Conservation (phyloP, 2,797 vertebrate genomes). For the Graptemys geographica region DNA sequence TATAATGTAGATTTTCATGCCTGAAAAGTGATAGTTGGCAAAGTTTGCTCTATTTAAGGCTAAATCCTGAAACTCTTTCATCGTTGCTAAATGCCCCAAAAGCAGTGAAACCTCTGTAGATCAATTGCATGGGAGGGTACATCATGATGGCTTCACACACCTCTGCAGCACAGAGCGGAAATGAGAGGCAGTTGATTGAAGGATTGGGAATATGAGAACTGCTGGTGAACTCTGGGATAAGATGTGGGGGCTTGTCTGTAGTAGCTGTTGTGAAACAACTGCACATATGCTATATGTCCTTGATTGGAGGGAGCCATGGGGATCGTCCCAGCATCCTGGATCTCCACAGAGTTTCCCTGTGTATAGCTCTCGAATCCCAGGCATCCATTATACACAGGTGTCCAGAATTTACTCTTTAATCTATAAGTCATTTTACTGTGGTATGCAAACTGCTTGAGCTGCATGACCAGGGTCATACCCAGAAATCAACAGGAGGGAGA, state of each 20-base stretch:
- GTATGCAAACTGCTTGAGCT: background rate
- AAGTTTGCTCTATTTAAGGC: background rate
- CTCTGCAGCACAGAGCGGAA: background rate
- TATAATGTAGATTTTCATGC: background rate
- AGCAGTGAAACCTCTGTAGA: background rate
- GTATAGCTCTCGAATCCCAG: background rate
- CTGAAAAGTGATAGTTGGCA: background rate
- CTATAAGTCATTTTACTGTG: background rate
- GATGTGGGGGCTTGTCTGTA: background rate
- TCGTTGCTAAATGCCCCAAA: fast-evolving
- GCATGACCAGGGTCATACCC: background rate
- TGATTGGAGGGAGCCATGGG: background rate
- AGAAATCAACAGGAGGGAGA: background rate
- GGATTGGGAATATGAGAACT: background rate
- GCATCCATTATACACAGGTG: background rate
- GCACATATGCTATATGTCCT: background rate
- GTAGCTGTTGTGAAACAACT: background rate
- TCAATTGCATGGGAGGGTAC: background rate
- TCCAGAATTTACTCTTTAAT: background rate
- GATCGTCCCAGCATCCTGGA: background rate
- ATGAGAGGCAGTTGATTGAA: background rate
- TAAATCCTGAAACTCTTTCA: background rate
- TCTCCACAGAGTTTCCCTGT: background rate
- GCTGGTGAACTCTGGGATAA: background rate
- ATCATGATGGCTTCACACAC: background rate